Percentiles rank a stretch among this genome's conserved stretches.
Conservation (phyloP, 2,797 vertebrate species). For the Fundulus diaphanus region DNA sequence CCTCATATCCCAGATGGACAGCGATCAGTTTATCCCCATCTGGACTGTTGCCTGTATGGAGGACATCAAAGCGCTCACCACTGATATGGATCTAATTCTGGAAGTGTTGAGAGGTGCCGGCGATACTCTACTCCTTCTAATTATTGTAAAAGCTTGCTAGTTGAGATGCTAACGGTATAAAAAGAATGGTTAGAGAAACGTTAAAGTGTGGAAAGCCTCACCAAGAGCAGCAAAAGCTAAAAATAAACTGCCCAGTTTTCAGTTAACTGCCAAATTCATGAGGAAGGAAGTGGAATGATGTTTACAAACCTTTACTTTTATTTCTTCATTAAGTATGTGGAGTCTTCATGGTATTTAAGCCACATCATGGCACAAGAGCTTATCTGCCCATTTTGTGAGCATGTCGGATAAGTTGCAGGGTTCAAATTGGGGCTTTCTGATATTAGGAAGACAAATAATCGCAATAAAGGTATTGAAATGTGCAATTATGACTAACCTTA, state of each 20-base stretch:
- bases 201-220: not conserved
- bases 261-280: not conserved
- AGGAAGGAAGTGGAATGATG: not conserved
- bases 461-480: no score
- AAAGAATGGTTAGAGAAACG: not conserved
- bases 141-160: conserved; percentile 39
- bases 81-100: conserved; percentile 92
- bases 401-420: not conserved
- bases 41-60: conserved; percentile 98
- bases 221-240: not conserved
- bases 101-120: conserved; percentile 90
- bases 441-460: no score
- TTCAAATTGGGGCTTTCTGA: not conserved
- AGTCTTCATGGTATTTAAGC: not conserved
- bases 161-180: not conserved
- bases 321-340: not conserved
- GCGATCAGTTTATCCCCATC: conserved; percentile 96
- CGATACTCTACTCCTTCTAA: not conserved
- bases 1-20: conserved; percentile 99
- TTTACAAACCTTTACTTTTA: not conserved
- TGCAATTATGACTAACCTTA: no score
- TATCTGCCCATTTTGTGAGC: not conserved
- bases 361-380: not conserved
- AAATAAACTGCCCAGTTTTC: not conserved
- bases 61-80: conserved; percentile 94